Evolutionary conservation across 2,888 invertebrate species (phyloP).

Genomic region (Thalpophila matura): DNA sequence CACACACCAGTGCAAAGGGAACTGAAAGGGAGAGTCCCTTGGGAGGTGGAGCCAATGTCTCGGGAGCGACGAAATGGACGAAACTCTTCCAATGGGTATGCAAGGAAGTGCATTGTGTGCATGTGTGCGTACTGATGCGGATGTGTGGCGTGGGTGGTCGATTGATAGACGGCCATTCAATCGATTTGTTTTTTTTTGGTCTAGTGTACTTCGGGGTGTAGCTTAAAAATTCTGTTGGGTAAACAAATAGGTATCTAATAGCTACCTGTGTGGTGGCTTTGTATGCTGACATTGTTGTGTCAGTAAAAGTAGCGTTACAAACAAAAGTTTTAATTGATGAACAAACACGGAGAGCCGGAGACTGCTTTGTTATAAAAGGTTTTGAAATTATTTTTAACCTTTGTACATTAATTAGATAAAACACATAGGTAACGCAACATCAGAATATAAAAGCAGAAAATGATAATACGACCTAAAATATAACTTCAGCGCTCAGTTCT

Average conservation of each 20-base stretch:
- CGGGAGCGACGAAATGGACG: slow-evolving; percentile 86
- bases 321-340: slow-evolving; percentile 24
- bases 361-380: background rate
- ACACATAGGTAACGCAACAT: background rate
- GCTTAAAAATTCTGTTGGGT: slow-evolving; percentile 51
- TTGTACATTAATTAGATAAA: too few relatives aligned
- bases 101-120: slow-evolving; percentile 87
- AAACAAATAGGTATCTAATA: slow-evolving; percentile 29
- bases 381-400: background rate
- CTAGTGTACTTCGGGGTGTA: slow-evolving; percentile 45
- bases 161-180: slow-evolving; percentile 71
- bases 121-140: slow-evolving; percentile 60
- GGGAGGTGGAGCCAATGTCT: slow-evolving; percentile 90
- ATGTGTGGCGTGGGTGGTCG: slow-evolving; percentile 73
- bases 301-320: background rate
- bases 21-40: slow-evolving; percentile 89
- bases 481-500: slow-evolving; percentile 7
- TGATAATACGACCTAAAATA: background rate
- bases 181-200: slow-evolving; percentile 66
- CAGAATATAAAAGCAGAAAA: background rate
- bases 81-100: slow-evolving; percentile 86
- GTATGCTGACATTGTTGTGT: background rate
- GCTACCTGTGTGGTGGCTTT: slow-evolving; percentile 18
- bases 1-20: slow-evolving; percentile 68
- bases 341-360: background rate